phyloP scores from a whole-genome alignment of 2,113 vertebrate species.

The Poeciliopsis occidentalis region DNA sequence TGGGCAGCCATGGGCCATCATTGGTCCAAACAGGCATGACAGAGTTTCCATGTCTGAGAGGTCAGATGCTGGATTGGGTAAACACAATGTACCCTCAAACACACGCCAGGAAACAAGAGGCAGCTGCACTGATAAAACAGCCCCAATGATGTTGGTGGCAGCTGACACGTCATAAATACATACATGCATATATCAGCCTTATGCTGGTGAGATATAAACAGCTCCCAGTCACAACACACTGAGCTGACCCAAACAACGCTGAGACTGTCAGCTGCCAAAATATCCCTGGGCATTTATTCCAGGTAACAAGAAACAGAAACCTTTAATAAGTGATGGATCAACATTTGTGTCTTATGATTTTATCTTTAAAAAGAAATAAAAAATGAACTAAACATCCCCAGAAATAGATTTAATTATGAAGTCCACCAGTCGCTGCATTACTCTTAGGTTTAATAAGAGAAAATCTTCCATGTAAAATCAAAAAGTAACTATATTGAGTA shows the following conservation, averaged over 20 bases:
- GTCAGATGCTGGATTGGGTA: constrained; percentile 42
- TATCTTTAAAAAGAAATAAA: too few relatives aligned
- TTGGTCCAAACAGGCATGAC: constrained; percentile 64
- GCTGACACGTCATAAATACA: constrained; percentile 44
- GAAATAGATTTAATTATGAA: too few relatives aligned
- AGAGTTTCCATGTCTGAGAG: constrained; percentile 46
- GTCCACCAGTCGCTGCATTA: too few relatives aligned
- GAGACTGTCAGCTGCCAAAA: constrained; percentile 38
- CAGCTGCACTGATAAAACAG: constrained; percentile 27
- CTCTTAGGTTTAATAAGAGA: too few relatives aligned
- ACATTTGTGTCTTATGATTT: too few relatives aligned
- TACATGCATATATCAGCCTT: constrained; percentile 44
- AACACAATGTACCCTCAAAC: constrained; percentile 35
- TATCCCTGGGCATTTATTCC: constrained; percentile 23
- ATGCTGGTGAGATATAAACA: constrained; percentile 44
- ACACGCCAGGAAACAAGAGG: constrained; percentile 36
- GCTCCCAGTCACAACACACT: constrained; percentile 41
- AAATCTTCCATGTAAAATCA: too few relatives aligned
- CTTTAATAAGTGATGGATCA: too few relatives aligned
- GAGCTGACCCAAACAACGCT: constrained; percentile 38
- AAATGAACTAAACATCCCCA: too few relatives aligned
- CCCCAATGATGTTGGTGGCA: constrained; percentile 38
- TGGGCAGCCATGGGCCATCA: constrained; percentile 25
- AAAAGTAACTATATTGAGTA: too few relatives aligned
- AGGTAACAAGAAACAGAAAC: constrained; percentile 5